A percentile compares a stretch with the other conserved stretches of the same genome.
Evolutionary conservation across 2,888 invertebrate species (phyloP).

Genomic region (Dynastes grantii): DNA sequence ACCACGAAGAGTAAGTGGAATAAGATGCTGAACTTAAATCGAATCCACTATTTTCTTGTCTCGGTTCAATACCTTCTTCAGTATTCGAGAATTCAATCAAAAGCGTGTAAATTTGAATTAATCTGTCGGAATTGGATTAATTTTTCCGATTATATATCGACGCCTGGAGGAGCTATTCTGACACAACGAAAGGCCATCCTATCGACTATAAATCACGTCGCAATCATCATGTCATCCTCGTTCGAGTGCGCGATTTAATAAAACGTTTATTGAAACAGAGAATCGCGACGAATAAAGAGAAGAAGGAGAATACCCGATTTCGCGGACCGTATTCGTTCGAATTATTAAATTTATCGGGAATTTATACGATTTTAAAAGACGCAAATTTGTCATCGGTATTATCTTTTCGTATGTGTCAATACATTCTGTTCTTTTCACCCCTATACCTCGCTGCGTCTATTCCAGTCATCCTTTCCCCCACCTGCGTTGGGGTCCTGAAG

Average conservation of each 20-base stretch:
- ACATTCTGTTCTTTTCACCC: background rate
- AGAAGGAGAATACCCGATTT: background rate
- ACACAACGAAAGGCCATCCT: background rate
- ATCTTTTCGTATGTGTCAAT: conserved; percentile 29
- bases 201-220: conserved; percentile 5
- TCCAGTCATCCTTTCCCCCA: background rate
- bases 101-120: background rate
- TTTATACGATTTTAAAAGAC: conserved; percentile 36
- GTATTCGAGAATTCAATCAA: no score
- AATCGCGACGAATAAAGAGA: background rate
- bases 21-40: no score
- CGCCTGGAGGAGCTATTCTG: conserved; percentile 1
- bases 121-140: background rate
- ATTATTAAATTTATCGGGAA: conserved; percentile 36
- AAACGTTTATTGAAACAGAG: conserved; percentile 13
- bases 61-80: no score
- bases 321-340: background rate
- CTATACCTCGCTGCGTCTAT: background rate
- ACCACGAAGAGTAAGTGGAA: no score
- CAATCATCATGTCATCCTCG: background rate
- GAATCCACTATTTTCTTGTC: no score
- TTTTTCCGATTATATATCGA: background rate
- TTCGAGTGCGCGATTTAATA: conserved; percentile 14
- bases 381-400: conserved; percentile 34
- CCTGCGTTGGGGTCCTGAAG: background rate